Evolutionary conservation across 2,113 vertebrate species (phyloP), one percentile per base, ranked within the genome.

Genomic region (Spea multiplicata): DNA sequence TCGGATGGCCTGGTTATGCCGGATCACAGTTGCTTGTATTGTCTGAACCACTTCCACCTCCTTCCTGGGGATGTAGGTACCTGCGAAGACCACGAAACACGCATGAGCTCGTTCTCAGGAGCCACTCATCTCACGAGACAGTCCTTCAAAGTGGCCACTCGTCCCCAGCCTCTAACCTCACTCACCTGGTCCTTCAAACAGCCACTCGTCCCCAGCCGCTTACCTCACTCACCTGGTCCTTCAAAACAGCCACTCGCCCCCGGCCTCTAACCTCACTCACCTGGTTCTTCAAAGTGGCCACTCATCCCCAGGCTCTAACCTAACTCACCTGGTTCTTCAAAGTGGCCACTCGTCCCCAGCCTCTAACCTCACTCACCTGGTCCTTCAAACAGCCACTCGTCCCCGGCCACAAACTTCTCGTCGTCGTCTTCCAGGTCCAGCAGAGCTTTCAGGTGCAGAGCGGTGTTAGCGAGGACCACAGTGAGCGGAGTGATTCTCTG

Each of bases 381-480:
- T 7, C 96, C 96, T 81, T 97, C 94, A 6, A 97, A 97, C 2
- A 97, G 89, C 95, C 95, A 97, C 86, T 97, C 93, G 0, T 97
- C 95, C 76, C 96, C 96, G 0, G 95, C 94, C 0, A 95, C 83
- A 0, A 91, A 86, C 76, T 92, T 93, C 70, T 90, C 84, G 0
- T 76, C 80, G 0, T 82, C 81, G 5, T 91, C 88, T 66, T 93
- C 86, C 8, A 95, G 95, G 86, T 96, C 95, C 52, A 97, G 91
- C 76, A 96, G 85, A 0, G 95, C 94, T 86, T 94, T 94, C 0
- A 97, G 93, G 48, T 94, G 92, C 78, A 97, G 90, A 0, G 96
- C 96, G 0, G 95, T 95, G 87, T 97, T 94, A 0, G 95, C 92
- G n/a, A 87, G 90, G 5, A 97, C 94, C n/a, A 95, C 92, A 85